Percentiles rank a stretch among this genome's conserved stretches.
Evolutionary conservation across 2,888 invertebrate genomes (phyloP).

Genomic region (Leptothorax acervorum): DNA sequence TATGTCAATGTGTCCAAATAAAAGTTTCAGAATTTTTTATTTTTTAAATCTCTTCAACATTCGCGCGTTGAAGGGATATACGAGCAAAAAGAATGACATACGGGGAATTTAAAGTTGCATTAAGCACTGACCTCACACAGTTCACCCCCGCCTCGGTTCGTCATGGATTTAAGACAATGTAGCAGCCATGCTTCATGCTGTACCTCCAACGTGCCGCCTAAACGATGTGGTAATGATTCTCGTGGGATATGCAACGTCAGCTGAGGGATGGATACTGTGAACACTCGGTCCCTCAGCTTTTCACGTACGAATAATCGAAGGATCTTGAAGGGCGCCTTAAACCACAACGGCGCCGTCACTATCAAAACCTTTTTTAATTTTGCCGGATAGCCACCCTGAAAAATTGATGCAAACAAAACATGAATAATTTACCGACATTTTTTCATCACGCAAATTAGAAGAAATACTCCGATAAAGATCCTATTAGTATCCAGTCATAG

Average conservation of each 20-base stretch:
- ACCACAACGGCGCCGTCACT: constrained; percentile 99
- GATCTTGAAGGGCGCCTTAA: constrained; percentile 98
- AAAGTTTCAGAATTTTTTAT: not conserved
- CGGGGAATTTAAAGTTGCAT: not conserved
- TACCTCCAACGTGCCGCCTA: constrained; percentile 95
- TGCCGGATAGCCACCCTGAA: constrained; percentile 98
- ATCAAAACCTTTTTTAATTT: constrained; percentile 98
- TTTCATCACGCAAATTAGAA: not conserved
- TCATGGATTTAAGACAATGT: constrained; percentile 93
- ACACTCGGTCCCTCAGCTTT: constrained; percentile 97
- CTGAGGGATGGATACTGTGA: constrained; percentile 97
- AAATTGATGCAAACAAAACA: constrained; percentile 71
- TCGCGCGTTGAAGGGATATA: not conserved
- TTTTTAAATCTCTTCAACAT: not conserved
- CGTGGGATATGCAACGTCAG: constrained; percentile 95
- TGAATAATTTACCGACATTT: not conserved
- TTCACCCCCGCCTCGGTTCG: constrained; percentile 90
- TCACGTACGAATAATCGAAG: constrained; percentile 97
- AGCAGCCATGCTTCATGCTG: constrained; percentile 97
- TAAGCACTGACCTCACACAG: constrained; percentile 81
- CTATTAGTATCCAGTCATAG: too few relatives aligned
- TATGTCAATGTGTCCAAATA: not conserved
- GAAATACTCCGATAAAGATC: not conserved
- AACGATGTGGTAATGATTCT: constrained; percentile 94
- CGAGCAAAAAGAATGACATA: too few relatives aligned